Conservation (phyloP, 2,113 vertebrate genomes). For the Apodemus sylvaticus region DNA sequence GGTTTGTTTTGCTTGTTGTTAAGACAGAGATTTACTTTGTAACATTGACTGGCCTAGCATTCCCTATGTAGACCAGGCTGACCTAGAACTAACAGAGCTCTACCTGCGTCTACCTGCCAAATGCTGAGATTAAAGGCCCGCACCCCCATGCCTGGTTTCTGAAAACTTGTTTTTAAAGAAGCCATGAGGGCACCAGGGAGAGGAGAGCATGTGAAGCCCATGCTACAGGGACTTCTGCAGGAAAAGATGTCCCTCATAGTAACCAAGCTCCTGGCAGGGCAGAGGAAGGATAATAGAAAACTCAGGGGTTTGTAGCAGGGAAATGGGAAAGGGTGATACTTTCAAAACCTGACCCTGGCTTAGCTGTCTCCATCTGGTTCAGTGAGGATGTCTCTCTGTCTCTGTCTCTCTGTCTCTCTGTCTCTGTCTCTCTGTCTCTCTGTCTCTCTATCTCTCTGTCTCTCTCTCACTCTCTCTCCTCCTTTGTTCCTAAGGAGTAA, state of each 20-base stretch:
- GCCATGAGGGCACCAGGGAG: conserved; percentile 1
- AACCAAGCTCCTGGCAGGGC: neutral
- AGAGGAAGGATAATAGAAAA: neutral
- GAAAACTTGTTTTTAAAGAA: neutral
- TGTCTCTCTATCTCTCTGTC: neutral
- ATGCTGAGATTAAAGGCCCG: neutral
- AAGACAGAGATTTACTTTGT: neutral
- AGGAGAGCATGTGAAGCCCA: neutral
- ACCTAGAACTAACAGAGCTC: neutral
- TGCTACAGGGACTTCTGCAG: neutral
- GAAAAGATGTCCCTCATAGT: neutral
- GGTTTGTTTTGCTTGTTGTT: neutral
- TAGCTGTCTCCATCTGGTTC: neutral
- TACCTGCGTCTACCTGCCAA: neutral
- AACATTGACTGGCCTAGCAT: neutral
- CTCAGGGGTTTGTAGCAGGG: neutral
- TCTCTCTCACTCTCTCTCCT: neutral
- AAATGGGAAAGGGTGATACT: neutral
- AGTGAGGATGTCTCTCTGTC: neutral
- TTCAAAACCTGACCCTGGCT: conserved; percentile 27
- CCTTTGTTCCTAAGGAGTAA: neutral
- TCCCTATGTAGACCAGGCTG: neutral
- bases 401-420: neutral
- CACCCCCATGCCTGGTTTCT: neutral
- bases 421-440: neutral